phyloP scores from a whole-genome alignment of 2,113 vertebrate genomes.

The Macaca nemestrina region DNA sequence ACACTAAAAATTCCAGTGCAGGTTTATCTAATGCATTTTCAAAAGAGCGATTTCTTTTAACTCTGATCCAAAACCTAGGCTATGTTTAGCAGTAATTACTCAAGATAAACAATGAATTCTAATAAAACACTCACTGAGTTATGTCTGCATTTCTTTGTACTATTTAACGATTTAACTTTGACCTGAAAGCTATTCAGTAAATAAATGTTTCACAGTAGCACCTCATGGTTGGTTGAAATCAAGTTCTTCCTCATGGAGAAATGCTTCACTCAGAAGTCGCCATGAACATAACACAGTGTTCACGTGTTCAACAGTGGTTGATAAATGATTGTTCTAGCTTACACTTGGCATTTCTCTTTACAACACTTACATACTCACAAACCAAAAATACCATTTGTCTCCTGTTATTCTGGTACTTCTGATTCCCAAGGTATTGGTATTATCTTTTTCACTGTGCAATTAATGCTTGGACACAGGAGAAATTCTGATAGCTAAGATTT shows the following conservation, averaged over 20 bases:
- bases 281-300: background rate
- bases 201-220: slow-evolving; percentile 11
- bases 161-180: slow-evolving; percentile 27
- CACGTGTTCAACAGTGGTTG: background rate
- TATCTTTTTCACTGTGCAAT: background rate
- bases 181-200: slow-evolving; percentile 25
- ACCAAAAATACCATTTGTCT: background rate
- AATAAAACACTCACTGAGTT: background rate
- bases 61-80: slow-evolving; percentile 4
- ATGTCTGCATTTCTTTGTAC: slow-evolving; percentile 1
- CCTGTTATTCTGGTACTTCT: background rate
- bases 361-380: background rate
- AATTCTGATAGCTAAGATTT: background rate
- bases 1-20: background rate
- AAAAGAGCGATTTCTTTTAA: slow-evolving; percentile 22
- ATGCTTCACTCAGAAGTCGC: background rate
- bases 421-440: background rate
- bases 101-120: slow-evolving; percentile 25
- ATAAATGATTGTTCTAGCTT: background rate
- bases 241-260: background rate
- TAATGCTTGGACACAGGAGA: background rate
- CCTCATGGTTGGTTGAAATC: background rate
- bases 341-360: background rate
- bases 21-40: background rate
- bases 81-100: slow-evolving; percentile 18